Evolutionary conservation across 1,140 invertebrate genomes (phyloP), one percentile per base, ranked within the genome.

Genomic region (Atta texana): DNA sequence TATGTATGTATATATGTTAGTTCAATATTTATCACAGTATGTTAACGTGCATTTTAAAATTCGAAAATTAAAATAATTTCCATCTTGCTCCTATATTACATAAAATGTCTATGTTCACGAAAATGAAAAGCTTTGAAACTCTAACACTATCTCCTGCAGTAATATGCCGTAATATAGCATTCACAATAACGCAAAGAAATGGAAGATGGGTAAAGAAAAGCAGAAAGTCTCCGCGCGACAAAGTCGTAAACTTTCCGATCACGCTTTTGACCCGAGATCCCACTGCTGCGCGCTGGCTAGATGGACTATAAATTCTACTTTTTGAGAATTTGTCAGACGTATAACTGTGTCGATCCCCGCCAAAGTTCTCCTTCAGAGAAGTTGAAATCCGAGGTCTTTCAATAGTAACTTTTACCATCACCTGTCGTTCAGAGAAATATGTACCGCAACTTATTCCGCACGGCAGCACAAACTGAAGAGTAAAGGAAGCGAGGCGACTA

Each of bases 321-420:
- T 84, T 87, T 66, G 88, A 91, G 92, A 94, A 94, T 94, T 93
- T 94, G 93, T 94, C 93, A 91, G 59, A 87, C 34, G 18, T 34
- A 66, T 39, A 49, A 24, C 12, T 49, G 6, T 3, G 21, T 51
- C 59, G 44, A 28, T n/a, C 24, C 18, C 24, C 18, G 3, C 6
- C n/a, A 78, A 31, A n/a, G 7, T 66, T 18, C 28, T 51, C 77
- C 75, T 28, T 69, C 28, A 61, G 55, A 75, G 64, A 59, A 76
- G 34, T 16, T 49, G 61, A 87, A 64, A 64, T 66, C 63, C 34
- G 28, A 28, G 69, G 57, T 55, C 68, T 68, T 69, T 90, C 89
- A 90, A 91, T 86, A 77, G 88, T 68, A 59, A 78, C 55, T 66
- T 51, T n/a, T 49, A 66, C 91, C 92, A 91, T 92, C 93, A 94